These are phyloP conservation scores for Drosophila histrio DNA, from an alignment of 2,888 invertebrate genomes.

Conservation along the genomic window DNA sequence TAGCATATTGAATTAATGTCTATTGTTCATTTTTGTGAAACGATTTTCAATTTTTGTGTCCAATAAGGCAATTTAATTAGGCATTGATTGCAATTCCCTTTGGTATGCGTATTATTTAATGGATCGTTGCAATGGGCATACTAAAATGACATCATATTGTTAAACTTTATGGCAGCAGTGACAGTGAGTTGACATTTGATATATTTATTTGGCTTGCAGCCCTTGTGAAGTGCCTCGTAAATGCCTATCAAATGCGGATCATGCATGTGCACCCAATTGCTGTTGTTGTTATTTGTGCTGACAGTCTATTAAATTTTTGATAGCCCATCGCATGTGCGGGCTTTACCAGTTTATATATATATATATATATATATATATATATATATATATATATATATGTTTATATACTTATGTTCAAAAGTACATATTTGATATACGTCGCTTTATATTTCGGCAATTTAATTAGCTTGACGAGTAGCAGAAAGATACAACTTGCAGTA, in stretches of 20 bases:
- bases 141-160: conserved; percentile 25
- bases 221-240: conserved; percentile 56
- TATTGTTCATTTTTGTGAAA: conserved; percentile 15
- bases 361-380: neutral
- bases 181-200: conserved; percentile 51
- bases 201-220: conserved; percentile 45
- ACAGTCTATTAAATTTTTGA: conserved; percentile 72
- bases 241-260: conserved; percentile 48
- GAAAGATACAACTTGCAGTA: neutral
- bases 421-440: conserved; percentile 6
- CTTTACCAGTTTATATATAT: conserved; percentile 1
- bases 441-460: conserved; percentile 52
- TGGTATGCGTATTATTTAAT: conserved; percentile 26
- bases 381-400: conserved; percentile 1
- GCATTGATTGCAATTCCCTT: conserved; percentile 46
- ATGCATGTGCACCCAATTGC: conserved; percentile 26
- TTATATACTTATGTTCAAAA: neutral
- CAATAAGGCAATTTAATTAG: conserved; percentile 63
- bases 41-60: conserved; percentile 41
- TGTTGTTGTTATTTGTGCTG: conserved; percentile 41
- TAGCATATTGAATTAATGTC: conserved; percentile 20
- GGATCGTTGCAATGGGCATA: conserved; percentile 18
- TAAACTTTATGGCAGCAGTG: conserved; percentile 22
- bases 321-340: conserved; percentile 49
- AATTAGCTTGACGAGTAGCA: conserved; percentile 44